Conservation (phyloP, 2,888 invertebrate species). For the Galerucella nymphaeae region DNA sequence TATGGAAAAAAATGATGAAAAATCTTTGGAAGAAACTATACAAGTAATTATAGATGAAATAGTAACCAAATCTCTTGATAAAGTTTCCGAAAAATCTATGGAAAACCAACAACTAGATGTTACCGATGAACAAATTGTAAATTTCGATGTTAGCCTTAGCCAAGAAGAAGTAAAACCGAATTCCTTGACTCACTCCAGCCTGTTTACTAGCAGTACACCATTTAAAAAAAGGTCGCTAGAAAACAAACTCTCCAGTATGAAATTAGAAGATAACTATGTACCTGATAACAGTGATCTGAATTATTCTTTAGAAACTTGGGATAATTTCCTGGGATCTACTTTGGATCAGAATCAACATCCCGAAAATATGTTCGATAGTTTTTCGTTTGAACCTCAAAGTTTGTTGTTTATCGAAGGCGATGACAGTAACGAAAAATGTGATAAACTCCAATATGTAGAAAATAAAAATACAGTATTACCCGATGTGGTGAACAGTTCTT, state of each 20-base stretch:
- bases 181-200: constrained; percentile 56
- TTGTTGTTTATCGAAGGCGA: constrained; percentile 55
- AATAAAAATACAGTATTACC: background rate
- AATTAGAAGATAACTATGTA: constrained; percentile 47
- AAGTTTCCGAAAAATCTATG: background rate
- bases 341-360: constrained; percentile 56
- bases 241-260: constrained; percentile 48
- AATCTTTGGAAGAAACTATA: constrained; percentile 1
- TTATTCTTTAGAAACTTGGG: constrained; percentile 65
- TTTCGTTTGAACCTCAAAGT: constrained; percentile 59
- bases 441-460: constrained; percentile 3
- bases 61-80: background rate
- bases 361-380: constrained; percentile 56
- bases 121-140: constrained; percentile 32
- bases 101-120: background rate
- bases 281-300: constrained; percentile 59
- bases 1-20: background rate
- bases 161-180: constrained; percentile 58
- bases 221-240: constrained; percentile 45
- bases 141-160: constrained; percentile 56
- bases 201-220: constrained; percentile 56
- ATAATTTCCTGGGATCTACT: constrained; percentile 62
- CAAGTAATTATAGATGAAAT: background rate
- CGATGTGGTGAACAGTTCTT: background rate
- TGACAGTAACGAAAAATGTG: constrained; percentile 28